phyloP scores from a whole-genome alignment of 37 sponge, comb jelly and placozoan species.

The Petrosia ficiformis region DNA sequence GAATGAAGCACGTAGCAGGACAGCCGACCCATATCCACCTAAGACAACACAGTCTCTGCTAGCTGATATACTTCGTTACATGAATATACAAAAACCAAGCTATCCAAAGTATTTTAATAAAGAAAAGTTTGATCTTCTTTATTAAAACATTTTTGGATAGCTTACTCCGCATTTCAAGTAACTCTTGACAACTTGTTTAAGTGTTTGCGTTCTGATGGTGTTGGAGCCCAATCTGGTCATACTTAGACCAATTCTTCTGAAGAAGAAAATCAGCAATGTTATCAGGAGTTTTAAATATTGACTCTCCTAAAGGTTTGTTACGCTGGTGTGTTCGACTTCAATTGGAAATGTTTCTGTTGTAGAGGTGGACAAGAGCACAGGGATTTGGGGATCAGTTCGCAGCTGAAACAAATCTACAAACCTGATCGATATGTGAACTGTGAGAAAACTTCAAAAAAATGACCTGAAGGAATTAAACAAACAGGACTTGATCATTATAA shows the following conservation, averaged over 20 bases:
- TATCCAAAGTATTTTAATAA: neutral
- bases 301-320: neutral
- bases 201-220: neutral
- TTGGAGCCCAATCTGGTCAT: neutral
- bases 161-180: neutral
- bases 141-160: too few species aligned
- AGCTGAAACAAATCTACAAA: neutral
- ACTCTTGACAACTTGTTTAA: neutral
- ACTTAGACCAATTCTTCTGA: neutral
- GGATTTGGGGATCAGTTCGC: neutral
- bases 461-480: neutral
- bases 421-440: neutral
- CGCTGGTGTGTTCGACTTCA: neutral
- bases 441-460: neutral
- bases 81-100: neutral
- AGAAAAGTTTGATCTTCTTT: neutral
- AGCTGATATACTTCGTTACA: neutral
- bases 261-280: neutral
- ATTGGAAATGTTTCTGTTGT: neutral
- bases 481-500: neutral
- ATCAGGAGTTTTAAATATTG: neutral
- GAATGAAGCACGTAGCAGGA: neutral
- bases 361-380: neutral
- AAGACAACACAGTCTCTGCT: neutral
- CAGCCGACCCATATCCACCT: neutral